These are phyloP conservation scores for Scomber scombrus DNA, from an alignment of 2,113 vertebrate species.

Conservation along the genomic window DNA sequence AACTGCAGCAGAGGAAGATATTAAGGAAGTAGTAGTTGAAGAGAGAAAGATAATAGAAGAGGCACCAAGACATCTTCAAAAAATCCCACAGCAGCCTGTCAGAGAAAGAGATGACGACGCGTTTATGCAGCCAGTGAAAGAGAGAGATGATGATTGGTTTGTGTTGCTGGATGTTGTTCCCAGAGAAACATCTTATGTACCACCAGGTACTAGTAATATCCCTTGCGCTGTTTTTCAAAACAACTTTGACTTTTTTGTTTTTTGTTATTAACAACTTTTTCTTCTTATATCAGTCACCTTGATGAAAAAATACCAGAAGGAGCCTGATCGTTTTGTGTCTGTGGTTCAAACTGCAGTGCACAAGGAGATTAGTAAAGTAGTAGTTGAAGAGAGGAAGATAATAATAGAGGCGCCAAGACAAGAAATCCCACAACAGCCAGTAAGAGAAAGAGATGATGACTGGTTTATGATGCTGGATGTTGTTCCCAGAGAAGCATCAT, in stretches of 20 bases:
- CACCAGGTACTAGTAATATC: constrained; percentile 62
- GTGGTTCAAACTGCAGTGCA: not conserved
- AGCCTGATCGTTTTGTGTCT: constrained; percentile 17
- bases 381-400: constrained; percentile 44
- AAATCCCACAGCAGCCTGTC: constrained; percentile 29
- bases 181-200: constrained; percentile 35
- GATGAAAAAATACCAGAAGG: not conserved
- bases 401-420: constrained; percentile 8
- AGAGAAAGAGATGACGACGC: constrained; percentile 40
- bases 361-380: constrained; percentile 36
- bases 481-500: constrained; percentile 49
- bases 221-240: too few species aligned
- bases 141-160: constrained; percentile 48
- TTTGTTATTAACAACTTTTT: not conserved
- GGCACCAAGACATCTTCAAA: not conserved
- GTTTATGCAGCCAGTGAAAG: too few species aligned
- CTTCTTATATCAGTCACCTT: constrained; percentile 35
- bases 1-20: constrained; percentile 11
- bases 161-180: constrained; percentile 58
- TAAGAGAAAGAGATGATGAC: constrained; percentile 41
- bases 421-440: constrained; percentile 36
- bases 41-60: constrained; percentile 42
- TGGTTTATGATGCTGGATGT: constrained; percentile 67
- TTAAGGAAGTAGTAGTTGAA: constrained; percentile 42
- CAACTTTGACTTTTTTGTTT: not conserved